These are phyloP conservation scores for Teleopsis dalmanni DNA, from an alignment of 1,140 invertebrate genomes.

Conservation along the genomic window DNA sequence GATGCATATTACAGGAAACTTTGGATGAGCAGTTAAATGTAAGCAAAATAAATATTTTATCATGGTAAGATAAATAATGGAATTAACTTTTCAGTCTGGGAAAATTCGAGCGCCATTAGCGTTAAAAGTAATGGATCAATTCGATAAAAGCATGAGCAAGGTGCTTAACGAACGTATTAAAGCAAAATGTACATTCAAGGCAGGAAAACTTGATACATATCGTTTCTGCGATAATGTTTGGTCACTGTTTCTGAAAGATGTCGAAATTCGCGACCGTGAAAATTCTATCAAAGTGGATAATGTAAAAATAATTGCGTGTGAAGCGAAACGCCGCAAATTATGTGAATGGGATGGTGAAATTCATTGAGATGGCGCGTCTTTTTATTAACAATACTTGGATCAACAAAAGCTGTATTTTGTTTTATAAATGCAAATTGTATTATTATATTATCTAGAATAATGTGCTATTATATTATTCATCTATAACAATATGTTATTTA, in stretches of 20 bases:
- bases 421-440: no score
- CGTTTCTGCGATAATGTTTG: constrained; percentile 99
- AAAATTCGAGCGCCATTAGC: constrained; percentile 91
- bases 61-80: no score
- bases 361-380: no score
- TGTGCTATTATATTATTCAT: no score
- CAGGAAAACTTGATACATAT: constrained; percentile 95
- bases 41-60: constrained; percentile 2
- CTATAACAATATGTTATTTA: no score
- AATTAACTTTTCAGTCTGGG: constrained; percentile 78
- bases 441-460: no score
- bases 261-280: constrained; percentile 92
- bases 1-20: constrained; percentile 90
- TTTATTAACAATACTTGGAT: no score
- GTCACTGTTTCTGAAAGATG: constrained; percentile 95
- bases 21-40: no score
- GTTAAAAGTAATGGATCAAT: constrained; percentile 87
- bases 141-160: constrained; percentile 95
- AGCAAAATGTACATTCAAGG: constrained; percentile 89
- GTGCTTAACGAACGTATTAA: constrained; percentile 86
- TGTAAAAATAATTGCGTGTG: constrained; percentile 99
- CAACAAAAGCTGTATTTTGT: no score
- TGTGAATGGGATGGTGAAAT: no score
- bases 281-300: constrained; percentile 92
- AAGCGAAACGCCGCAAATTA: constrained; percentile 80